Evolutionary conservation across 1,140 invertebrate species (phyloP).

Genomic region (Anthonomus grandis): DNA sequence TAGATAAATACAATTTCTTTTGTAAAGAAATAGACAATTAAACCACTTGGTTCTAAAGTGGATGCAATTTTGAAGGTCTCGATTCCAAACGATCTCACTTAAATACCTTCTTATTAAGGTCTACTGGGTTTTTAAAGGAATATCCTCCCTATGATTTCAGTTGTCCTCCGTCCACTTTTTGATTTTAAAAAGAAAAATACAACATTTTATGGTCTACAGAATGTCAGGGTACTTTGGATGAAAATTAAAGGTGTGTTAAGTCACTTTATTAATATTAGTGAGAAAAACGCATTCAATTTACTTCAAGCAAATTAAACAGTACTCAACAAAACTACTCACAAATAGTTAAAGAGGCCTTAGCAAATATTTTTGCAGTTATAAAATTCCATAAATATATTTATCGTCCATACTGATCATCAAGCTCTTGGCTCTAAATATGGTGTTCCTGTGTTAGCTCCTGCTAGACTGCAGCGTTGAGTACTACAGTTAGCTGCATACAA

Average conservation of each 20-base stretch:
- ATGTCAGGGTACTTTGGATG: neutral
- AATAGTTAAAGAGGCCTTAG: too few species aligned
- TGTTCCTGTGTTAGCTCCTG: neutral
- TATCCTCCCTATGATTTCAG: neutral
- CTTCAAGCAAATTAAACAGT: conserved; percentile 43
- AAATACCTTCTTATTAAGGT: neutral
- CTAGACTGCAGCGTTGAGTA: neutral
- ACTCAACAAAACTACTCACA: too few species aligned
- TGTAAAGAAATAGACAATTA: neutral
- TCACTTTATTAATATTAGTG: conserved; percentile 20
- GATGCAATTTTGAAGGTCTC: neutral
- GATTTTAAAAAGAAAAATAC: neutral
- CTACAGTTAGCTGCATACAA: neutral
- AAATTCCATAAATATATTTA: neutral
- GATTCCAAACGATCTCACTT: neutral
- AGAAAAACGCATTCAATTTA: conserved; percentile 47
- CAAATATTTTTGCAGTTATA: too few species aligned
- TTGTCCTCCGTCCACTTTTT: neutral
- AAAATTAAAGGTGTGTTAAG: neutral
- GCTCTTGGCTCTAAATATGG: neutral
- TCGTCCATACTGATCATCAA: neutral
- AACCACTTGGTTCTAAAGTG: neutral
- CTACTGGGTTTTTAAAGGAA: too few species aligned
- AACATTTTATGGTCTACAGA: neutral
- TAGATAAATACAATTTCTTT: neutral